These are phyloP conservation scores for Agelastica alni DNA, from an alignment of 2,888 invertebrate species.

Conservation along the genomic window DNA sequence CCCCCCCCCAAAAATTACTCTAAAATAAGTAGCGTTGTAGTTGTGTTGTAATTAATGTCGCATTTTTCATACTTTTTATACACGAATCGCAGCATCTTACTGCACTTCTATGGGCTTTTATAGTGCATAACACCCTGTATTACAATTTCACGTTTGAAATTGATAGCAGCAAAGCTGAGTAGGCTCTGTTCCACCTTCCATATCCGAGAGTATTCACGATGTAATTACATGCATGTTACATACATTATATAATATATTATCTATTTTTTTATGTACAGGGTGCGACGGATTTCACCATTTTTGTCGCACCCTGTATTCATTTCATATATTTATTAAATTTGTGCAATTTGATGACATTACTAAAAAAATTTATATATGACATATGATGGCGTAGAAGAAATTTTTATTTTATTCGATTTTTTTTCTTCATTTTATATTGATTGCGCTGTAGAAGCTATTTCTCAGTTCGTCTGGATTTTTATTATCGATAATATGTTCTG, in stretches of 20 bases:
- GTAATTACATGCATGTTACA: constrained; percentile 48
- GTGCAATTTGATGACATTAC: constrained; percentile 52
- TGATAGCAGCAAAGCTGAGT: constrained; percentile 53
- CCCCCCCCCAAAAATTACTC: no score
- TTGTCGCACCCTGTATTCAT: not conserved
- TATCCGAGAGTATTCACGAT: constrained; percentile 42
- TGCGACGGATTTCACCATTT: constrained; percentile 6
- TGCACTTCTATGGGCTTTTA: constrained; percentile 49
- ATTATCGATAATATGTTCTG: constrained; percentile 51
- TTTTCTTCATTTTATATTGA: constrained; percentile 48
- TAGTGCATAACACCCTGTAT: constrained; percentile 47
- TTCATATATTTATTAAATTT: constrained; percentile 40
- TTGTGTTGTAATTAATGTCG: not conserved
- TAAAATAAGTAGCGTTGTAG: not conserved
- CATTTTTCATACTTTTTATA: not conserved
- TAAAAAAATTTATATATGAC: constrained; percentile 46
- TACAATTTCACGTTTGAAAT: constrained; percentile 42
- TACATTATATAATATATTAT: constrained; percentile 41
- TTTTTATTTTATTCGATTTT: constrained; percentile 34
- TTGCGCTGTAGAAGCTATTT: constrained; percentile 53
- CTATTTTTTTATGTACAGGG: constrained; percentile 30
- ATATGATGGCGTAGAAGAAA: constrained; percentile 54
- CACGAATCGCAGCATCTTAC: constrained; percentile 1
- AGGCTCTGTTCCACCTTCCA: constrained; percentile 45
- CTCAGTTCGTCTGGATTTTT: constrained; percentile 49